Percentiles rank a stretch among this genome's conserved stretches.
Conservation (phyloP, 2,888 invertebrate genomes). For the Brenthis ino region DNA sequence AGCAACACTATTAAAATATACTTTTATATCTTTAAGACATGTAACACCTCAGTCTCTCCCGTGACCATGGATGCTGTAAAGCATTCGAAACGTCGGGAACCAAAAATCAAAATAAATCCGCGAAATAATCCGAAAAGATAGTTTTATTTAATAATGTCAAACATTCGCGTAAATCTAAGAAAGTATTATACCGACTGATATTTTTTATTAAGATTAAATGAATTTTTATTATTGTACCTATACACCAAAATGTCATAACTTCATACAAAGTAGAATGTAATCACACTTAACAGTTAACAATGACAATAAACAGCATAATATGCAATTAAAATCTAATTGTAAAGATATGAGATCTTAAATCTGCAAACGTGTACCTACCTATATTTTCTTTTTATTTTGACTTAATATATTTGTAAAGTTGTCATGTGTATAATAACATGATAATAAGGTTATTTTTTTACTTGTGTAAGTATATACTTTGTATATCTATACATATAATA, state of each 20-base stretch:
- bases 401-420: neutral
- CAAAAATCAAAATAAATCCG: too few relatives aligned
- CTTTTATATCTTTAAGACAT: too few relatives aligned
- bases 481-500: neutral
- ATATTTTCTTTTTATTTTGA: neutral
- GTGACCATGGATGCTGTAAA: too few relatives aligned
- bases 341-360: neutral
- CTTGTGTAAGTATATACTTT: conserved; percentile 9
- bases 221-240: neutral
- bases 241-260: neutral
- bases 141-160: too few relatives aligned
- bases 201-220: too few relatives aligned
- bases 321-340: conserved; percentile 21
- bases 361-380: neutral
- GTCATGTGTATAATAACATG: neutral
- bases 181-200: too few relatives aligned
- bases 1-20: too few relatives aligned
- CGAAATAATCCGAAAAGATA: too few relatives aligned
- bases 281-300: conserved; percentile 2
- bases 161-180: too few relatives aligned
- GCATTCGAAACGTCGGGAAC: too few relatives aligned
- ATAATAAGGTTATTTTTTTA: conserved; percentile 7
- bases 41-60: too few relatives aligned
- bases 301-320: neutral
- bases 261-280: neutral